Evolutionary conservation across 2,797 vertebrate genomes (phyloP), one percentile per base, ranked within the genome.

Genomic region (Carduelis carduelis): DNA sequence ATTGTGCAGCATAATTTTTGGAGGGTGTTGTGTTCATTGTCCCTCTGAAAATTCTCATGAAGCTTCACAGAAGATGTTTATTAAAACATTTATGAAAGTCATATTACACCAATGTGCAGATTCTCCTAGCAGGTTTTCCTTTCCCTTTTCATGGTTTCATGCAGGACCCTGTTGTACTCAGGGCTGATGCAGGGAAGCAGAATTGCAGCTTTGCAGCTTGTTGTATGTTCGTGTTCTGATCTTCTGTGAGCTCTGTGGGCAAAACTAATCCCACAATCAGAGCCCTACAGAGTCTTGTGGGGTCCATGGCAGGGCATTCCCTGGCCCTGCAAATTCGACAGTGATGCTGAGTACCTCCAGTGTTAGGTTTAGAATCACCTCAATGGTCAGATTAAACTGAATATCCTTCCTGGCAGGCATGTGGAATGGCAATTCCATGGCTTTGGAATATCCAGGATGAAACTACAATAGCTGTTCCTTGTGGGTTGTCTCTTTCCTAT

Each of bases 351-450:
- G 47, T 63, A 46, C 23, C 55, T 82, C 44, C 69, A 75, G 21
- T 60, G 83, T 61, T 75, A 61, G 59, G 49, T 90, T 87, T 90
- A 89, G 64, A 89, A 61, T 69, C 0, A 2, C 55, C 44, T 93
- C 61, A 88, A 52, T 70, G 74, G 47, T 26, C 57, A 93, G 74
- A 82, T 89, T 93, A 95, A 79, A 84, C 50, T 4, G 70, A 82
- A 88, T 84, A 95, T 93, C 88, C 77, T 91, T 90, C 74, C 85
- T 94, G 77, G 83, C 63, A 90, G 90, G 74, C 80, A 41, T 76
- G 90, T 95, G 92, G 93, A 95, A 95, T 94, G 91, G 83, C 88
- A 94, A 84, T 95, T 97, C 93, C 83, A 92, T 90, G 88, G 80
- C 26, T 88, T 83, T 91, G 91, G 90, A 89, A 84, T 35, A 82